These are phyloP conservation scores for Cromileptes altivelis DNA, from an alignment of 2,113 vertebrate genomes.

Conservation along the genomic window DNA sequence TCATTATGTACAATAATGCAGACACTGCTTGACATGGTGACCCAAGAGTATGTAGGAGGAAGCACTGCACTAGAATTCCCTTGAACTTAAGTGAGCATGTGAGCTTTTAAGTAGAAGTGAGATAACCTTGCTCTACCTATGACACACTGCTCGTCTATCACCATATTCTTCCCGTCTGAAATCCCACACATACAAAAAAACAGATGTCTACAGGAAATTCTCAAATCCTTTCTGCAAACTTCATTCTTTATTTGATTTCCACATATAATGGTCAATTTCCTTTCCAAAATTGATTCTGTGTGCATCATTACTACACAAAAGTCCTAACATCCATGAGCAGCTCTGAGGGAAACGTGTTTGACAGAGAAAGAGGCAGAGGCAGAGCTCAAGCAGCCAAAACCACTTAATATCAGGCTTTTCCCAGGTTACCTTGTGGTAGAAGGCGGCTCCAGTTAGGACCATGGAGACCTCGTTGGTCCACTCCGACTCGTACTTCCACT, in stretches of 20 bases:
- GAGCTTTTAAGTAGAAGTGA: constrained; percentile 26
- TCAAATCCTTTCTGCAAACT: not conserved
- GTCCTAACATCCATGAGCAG: not conserved
- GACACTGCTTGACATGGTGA: constrained; percentile 26
- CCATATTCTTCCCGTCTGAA: constrained; percentile 1
- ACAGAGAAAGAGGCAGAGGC: not conserved
- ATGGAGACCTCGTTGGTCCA: constrained; percentile 99
- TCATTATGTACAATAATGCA: not conserved
- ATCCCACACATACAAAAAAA: not conserved
- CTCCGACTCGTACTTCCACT: constrained; percentile 99
- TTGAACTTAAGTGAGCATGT: constrained; percentile 35
- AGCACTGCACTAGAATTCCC: constrained; percentile 10
- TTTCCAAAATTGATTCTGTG: not conserved
- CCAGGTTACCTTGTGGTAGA: constrained; percentile 96
- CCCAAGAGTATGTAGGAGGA: constrained; percentile 34
- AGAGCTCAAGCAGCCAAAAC: not conserved
- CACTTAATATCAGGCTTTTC: not conserved
- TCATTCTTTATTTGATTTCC: constrained; percentile 1
- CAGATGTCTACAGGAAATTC: not conserved
- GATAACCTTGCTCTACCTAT: constrained; percentile 61
- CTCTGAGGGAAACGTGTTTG: not conserved
- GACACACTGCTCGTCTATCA: constrained; percentile 43
- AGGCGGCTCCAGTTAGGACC: constrained; percentile 97
- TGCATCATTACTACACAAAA: not conserved
- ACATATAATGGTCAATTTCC: not conserved